Conservation (phyloP, 2,113 vertebrate genomes). For the Macaca nemestrina region DNA sequence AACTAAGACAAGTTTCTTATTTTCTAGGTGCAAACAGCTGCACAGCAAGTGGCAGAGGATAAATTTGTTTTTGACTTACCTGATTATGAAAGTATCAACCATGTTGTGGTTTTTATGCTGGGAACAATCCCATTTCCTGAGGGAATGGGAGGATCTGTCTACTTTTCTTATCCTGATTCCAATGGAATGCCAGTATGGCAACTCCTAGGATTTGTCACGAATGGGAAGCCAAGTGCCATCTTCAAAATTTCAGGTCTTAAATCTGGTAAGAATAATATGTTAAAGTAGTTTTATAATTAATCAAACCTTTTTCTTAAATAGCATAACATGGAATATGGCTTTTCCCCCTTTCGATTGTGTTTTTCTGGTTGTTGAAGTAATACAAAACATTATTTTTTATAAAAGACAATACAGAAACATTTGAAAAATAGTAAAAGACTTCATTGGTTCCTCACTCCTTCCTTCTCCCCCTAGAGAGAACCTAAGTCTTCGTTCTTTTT, state of each 20-base stretch:
- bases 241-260: constrained; percentile 97
- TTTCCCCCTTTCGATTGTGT: constrained; percentile 25
- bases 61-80: constrained; percentile 97
- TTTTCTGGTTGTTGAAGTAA: constrained; percentile 29
- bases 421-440: background rate
- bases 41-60: constrained; percentile 92
- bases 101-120: constrained; percentile 98
- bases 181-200: constrained; percentile 93
- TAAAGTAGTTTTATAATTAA: constrained; percentile 56
- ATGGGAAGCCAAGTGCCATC: constrained; percentile 99
- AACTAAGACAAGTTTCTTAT: constrained; percentile 72
- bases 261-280: constrained; percentile 86
- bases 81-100: constrained; percentile 95
- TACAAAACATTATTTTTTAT: background rate
- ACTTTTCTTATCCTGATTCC: constrained; percentile 96
- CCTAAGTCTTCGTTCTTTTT: background rate
- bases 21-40: constrained; percentile 94
- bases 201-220: constrained; percentile 98
- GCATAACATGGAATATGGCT: background rate
- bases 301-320: constrained; percentile 17
- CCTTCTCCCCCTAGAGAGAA: background rate
- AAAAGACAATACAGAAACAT: background rate
- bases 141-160: constrained; percentile 97
- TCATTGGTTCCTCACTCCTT: background rate
- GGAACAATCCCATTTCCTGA: constrained; percentile 96